Evolutionary conservation across 1,140 invertebrate genomes (phyloP).

Genomic region (Drosophila obscura): DNA sequence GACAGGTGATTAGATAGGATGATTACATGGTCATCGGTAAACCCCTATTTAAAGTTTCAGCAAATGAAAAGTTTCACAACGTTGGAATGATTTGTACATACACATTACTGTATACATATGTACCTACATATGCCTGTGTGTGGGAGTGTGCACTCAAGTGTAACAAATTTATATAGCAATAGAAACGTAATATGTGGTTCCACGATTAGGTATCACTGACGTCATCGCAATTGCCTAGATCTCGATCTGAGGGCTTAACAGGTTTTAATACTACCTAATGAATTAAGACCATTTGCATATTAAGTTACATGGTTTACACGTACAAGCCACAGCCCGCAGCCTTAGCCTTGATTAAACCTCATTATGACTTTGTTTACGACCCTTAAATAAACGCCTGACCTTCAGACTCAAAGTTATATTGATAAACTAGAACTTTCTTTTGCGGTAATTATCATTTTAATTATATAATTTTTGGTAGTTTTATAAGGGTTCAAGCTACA

Average conservation of each 20-base stretch:
- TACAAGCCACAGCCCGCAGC: neutral
- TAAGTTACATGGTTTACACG: constrained; percentile 15
- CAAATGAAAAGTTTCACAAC: no score
- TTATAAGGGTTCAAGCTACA: neutral
- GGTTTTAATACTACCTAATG: constrained; percentile 6
- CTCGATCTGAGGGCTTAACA: constrained; percentile 29
- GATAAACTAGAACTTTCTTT: constrained; percentile 4
- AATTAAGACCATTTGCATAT: constrained; percentile 30
- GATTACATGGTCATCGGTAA: no score
- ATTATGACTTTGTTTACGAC: constrained; percentile 35
- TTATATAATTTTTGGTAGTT: no score
- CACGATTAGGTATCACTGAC: constrained; percentile 19
- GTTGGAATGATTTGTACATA: no score
- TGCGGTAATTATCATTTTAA: neutral
- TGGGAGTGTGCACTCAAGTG: constrained; percentile 1
- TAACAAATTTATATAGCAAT: neutral
- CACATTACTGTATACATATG: no score
- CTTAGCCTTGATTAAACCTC: constrained; percentile 34
- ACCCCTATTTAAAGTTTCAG: no score
- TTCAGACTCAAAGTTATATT: constrained; percentile 18
- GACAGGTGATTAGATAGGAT: no score
- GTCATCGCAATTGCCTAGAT: constrained; percentile 29
- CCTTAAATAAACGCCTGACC: constrained; percentile 45
- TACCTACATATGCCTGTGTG: no score
- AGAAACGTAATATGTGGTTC: constrained; percentile 1